Evolutionary conservation across 1,140 invertebrate genomes (phyloP), one percentile per base, ranked within the genome.

Genomic region (Danaus melanippus): DNA sequence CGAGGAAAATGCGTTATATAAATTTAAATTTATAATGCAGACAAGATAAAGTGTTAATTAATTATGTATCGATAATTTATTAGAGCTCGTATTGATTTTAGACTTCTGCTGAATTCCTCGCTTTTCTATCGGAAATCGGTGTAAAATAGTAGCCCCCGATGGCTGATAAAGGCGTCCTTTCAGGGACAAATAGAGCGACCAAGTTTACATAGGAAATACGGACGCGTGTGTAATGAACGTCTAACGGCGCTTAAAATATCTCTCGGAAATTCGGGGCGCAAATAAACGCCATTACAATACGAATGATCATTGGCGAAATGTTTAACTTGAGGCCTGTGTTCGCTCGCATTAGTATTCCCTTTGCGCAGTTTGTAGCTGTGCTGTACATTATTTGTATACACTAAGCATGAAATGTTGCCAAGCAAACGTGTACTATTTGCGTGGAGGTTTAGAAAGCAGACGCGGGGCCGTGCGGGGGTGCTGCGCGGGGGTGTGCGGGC

Each of bases 361-460:
- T 84, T 85, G 72, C 76, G 67, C 72, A 82, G 76, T 82, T 84
- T 79, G 73, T 81, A 80, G 65, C 72, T 59, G 71, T 67, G 69
- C 78, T 74, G 76, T 78, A 79, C 78, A 82, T 79, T 81, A 85
- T 85, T 85, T 85, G 79, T 85, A 79, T 79, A 84, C 79, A 81
- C 77, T 85, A 85, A 85, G 81, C 79, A 85, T 85, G 82, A 85
- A 85, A 83, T 85, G 82, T 85, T 79, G 79, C 79, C 79, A 84
- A 84, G 81, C 82, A 85, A 83, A 85, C 75, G 77, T 76, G 75
- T 80, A 81, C 76, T 85, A 80, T 85, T 83, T 85, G 78, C 71
- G 78, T 74, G 79, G 74, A 81, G 82, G 79, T 82, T 85, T 85
- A 85, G 79, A 81, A 81, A 76, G 75, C 74, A 67, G 74, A 79